Base-by-base conservation (phyloP, 2,888 invertebrate species). In the Agrilus mali region DNA sequence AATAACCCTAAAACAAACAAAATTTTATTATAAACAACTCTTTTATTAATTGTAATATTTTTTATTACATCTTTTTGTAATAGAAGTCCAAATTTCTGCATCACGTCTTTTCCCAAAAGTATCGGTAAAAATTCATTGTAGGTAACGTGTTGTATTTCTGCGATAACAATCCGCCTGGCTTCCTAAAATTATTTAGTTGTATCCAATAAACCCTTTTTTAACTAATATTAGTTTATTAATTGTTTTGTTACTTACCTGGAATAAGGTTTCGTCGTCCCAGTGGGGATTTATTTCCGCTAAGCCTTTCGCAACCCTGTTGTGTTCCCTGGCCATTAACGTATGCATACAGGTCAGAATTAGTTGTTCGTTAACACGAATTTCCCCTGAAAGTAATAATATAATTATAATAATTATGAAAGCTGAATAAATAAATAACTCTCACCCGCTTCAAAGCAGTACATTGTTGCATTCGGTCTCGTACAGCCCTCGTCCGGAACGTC, bases 401-500 rank as follows among this genome's bases (percentile, higher is more conserved):
- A 40, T 10, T 41, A 22, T 27, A 31, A 35, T 34, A 36, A 13
- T n/a, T n/a, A n/a, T n/a, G n/a, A n/a, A n/a, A n/a, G n/a, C n/a
- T n/a, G n/a, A n/a, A n/a, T n/a, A n/a, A n/a, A n/a, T n/a, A n/a
- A 34, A 16, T 12, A 42, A 35, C 36, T 56, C 70, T 66, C 64
- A 82, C 89, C 90, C 52, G 86, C 88, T 74, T 92, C 90, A 59
- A 93, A 93, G 62, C 93, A 93, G 64, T 80, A 90, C 82, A 90
- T 87, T 50, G 87, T 85, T 59, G 81, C 77, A 64, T 90, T 89
- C 0, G 88, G 87, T 44, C 92, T 74, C 2, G 89, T 89, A 65
- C 92, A 93, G 32, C 92, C 92, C 70, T 92, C 90, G 60, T 92
- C 92, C 13, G 92, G 90, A 53, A 89, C 82, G 58, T 90, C 88